Evolutionary conservation across 2,113 vertebrate genomes (phyloP), one percentile per base, ranked within the genome.

Genomic region (Piaya cayana): DNA sequence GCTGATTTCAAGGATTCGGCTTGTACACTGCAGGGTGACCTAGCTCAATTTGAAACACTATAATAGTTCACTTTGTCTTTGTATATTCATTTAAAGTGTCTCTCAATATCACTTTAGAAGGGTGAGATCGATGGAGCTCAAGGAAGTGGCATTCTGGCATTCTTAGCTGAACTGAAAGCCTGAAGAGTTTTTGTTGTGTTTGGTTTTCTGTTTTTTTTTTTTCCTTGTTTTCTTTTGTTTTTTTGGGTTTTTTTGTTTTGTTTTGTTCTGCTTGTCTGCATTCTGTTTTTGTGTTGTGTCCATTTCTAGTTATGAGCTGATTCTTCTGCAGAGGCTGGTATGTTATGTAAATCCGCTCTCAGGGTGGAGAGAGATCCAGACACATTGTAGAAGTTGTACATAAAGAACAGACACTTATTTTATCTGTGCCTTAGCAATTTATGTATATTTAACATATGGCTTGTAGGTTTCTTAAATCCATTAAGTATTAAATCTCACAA

Each of bases 101-200:
- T 77, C 17, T 82, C 5, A 6, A 10, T 69, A 17, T 21, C 53
- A 5, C 12, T 56, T 82, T 4, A 60, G 32, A 84, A 84, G 36
- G 12, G 7, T 52, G 58, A 52, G 26, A 47, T 53, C 11, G 6
- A 10, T 26, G 86, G 19, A 70, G 79, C 11, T 39, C 7, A 55
- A 72, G 58, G 16, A 81, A 82, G 29, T 20, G 3, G 1, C 1
- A 0, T 87, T 79, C 14, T 49, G 3, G 1, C 1, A 0, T 87
- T 79, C 14, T 49, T 84, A 82, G 32, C 8, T 39, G 39, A 95
- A 20, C 32, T 78, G 67, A 74, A 68, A 18, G 17, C 64, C 20
- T 30, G 18, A 82, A 60, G 23, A 75, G 12, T 1, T 37, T 88
- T 63, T 86, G 20, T 70, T 26, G 11, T 0, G 4, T 68, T 74